Evolutionary conservation across 2,113 vertebrate species (phyloP), one percentile per base, ranked within the genome.

Genomic region (Columba janthina): DNA sequence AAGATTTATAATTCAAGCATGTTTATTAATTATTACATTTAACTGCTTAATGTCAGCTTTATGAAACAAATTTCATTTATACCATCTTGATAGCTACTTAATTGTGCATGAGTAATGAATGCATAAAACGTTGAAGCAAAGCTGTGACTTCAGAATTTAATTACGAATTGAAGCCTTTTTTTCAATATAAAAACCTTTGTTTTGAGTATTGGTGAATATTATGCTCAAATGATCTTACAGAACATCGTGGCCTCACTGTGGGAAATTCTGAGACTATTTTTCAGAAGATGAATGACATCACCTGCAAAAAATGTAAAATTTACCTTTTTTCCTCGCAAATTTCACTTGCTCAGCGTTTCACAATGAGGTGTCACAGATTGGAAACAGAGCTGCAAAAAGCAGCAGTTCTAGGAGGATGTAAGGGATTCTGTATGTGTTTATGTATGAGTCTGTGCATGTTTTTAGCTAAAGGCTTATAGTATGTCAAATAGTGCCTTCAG

Each of bases 61-160:
- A 78, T 75, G 70, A 95, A 94, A 82, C 53, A 90, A 92, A 89
- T 75, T 91, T 21, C 15, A 69, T 75, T 97, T 88, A 46, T 76
- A 57, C 15, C 44, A 75, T 75, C 50, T 54, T 78, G 46, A 69
- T 87, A 81, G 42, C 66, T 91, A 73, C 58, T 94, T 82, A 87
- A 90, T 79, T 94, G 62, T 71, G 58, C 29, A 44, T 78, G 61
- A 89, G 77, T 79, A 90, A 92, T 69, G 72, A 71, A 81, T 40
- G 26, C 29, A 89, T 69, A 90, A 91, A 89, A 72, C 85, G 31
- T 56, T 48, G 16, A 60, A 67, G 44, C 16, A 69, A 57, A 93
- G 12, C 22, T 85, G 16, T 81, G 20, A 22, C 15, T 87, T 86
- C 80, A 72, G 44, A 87, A 81, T 17, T 85, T 24, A 81, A 58